phyloP scores from a whole-genome alignment of 2,113 vertebrate genomes.

The Phaethornis superciliosus region DNA sequence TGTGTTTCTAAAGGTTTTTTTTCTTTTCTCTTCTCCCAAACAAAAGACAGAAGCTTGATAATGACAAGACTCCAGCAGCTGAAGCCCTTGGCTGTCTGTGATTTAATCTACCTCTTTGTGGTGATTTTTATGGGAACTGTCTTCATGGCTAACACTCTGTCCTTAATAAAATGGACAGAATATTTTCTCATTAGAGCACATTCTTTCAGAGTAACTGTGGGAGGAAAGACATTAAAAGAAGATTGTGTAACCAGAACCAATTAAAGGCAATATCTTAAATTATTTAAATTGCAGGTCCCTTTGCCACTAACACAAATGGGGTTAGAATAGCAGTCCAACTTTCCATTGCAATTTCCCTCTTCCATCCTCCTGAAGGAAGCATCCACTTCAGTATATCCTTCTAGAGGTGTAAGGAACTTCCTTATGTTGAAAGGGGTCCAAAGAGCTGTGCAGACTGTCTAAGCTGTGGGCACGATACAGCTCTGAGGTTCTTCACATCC shows the following conservation, averaged over 20 bases:
- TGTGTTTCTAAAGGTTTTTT: background rate
- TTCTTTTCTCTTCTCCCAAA: fast-evolving
- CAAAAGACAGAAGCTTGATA: background rate
- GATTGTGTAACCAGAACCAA: background rate
- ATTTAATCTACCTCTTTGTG: background rate
- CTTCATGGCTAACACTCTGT: background rate
- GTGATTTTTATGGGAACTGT: slow-evolving; percentile 7
- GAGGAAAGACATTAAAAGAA: slow-evolving; percentile 6
- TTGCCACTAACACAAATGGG: background rate
- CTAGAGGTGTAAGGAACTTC: background rate
- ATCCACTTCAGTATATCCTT: background rate
- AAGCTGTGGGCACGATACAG: fast-evolving
- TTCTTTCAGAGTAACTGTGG: slow-evolving; percentile 23
- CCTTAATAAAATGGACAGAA: slow-evolving; percentile 20
- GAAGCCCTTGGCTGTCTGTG: background rate
- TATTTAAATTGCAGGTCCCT: background rate
- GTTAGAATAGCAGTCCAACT: background rate
- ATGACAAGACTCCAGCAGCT: background rate
- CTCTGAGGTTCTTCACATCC: background rate
- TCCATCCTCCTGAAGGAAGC: background rate
- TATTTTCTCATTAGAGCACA: slow-evolving; percentile 29
- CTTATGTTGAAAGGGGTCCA: background rate
- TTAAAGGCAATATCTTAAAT: slow-evolving; percentile 35
- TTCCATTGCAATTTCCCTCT: background rate
- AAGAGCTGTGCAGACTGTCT: background rate